Base-by-base conservation (phyloP, 1,140 invertebrate genomes). In the Prorops nasuta region DNA sequence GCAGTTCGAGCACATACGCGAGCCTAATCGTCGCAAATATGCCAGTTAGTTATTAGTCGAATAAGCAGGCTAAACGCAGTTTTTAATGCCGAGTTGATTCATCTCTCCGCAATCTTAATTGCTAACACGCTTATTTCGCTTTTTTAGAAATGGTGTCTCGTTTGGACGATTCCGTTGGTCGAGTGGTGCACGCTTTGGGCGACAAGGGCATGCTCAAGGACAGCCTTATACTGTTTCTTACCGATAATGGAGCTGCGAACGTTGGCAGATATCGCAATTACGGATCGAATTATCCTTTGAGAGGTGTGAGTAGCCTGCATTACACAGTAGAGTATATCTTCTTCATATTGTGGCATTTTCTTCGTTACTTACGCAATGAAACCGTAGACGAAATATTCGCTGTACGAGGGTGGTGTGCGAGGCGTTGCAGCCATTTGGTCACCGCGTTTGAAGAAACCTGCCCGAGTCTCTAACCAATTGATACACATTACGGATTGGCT, bases 401-500 rank as follows among this genome's bases (percentile, higher is more conserved):
- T 88, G 15, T 89, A 85, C 81, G 86, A 89, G 69, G 88, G 87
- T 6, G 87, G 86, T 1, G 81, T 88, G 0, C 69, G 85, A 54
- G 84, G 81, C 10, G 74, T 81, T 0, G 83, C 81, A 0, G 79
- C 86, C 19, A 69, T 90, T n/a, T 86, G 85, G 83, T 84, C 83
- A 49, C 79, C 83, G 1, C 68, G 80, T 31, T 54, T 81, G n/a
- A 57, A 69, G 22, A 65, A 69, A 45, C 63, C 67, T 46, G 76
- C 83, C 6, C 67, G 75, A 0, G 74, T 81, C 9, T 79, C 74
- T 1, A 69, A 74, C 32, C 64, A 80, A 19, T 69, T 89, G 61
- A 78, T 88, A 54, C 85, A 88, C 56, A 79, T 90, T 10, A 78
- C 80, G 10, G 88, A 89, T 60, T 89, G 87, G 86, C 60, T 89